Base-by-base conservation (phyloP, 2,888 invertebrate genomes). In the Melolontha melolontha region DNA sequence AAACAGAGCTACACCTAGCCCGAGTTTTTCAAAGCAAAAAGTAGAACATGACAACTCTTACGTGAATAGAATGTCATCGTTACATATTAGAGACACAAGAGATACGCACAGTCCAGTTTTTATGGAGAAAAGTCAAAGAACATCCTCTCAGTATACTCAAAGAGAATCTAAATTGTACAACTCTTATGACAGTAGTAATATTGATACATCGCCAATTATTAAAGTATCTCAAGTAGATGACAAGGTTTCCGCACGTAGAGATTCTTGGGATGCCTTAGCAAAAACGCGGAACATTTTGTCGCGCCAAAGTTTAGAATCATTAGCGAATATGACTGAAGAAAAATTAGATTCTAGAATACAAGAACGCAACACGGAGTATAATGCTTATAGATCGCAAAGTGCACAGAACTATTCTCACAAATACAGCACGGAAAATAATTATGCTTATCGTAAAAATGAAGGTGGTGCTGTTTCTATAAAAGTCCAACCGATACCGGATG, bases 401-500 rank as follows among this genome's bases (percentile, higher is more conserved):
- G 74, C 73, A 7, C 78, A 79, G 66, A 78, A 75, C 68, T 79
- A 77, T 70, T 72, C 78, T 2, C 74, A 76, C 77, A 84, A 76
- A 78, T 84, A 77, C 44, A 71, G 74, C 8, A 76, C 71, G 47
- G 74, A 70, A 72, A 75, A 59, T 57, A 74, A 69, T 55, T 79
- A 75, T 64, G 77, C 79, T 6, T 71, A 75, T 14, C 76, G 74
- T 44, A 75, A 74, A 52, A 70, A 70, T 54, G 71, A 72, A 5
- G 71, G 71, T 1, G 79, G 92, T 83, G 91, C 89, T 74, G 94
- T 90, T 80, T 91, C 93, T 75, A 95, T 98, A 79, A 88, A 90
- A 81, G 94, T 98, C 64, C 94, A 93, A 78, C 91, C 90, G 69
- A 92, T 95, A 75, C 92, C 94, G 1, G 92, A 93, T 85, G 96